phyloP scores from a whole-genome alignment of 92 coral and sea anemone species.

The Actinostola sp. region DNA sequence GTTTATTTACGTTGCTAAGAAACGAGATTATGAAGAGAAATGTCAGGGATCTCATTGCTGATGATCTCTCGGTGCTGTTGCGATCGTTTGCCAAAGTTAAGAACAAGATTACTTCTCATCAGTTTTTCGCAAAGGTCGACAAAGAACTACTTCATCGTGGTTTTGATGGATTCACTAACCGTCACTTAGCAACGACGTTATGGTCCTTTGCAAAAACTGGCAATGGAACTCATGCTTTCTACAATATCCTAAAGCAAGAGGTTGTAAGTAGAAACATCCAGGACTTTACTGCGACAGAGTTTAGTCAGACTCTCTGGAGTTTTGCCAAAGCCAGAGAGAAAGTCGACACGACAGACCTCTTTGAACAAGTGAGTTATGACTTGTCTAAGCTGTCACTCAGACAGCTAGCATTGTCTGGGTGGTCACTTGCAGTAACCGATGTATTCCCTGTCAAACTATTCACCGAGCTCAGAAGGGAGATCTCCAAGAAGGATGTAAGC shows the following conservation, averaged over 20 bases:
- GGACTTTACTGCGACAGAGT: conserved; percentile 19
- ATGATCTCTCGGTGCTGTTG: conserved; percentile 18
- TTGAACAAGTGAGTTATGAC: background rate
- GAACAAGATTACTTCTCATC: conserved; percentile 7
- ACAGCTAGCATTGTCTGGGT: conserved; percentile 27
- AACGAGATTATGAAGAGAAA: conserved; percentile 21
- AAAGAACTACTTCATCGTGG: conserved; percentile 36
- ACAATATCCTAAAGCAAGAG: conserved; percentile 8
- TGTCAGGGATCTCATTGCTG: background rate
- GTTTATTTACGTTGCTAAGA: conserved; percentile 15
- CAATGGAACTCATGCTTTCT: conserved; percentile 19
- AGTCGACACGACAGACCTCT: conserved; percentile 13
- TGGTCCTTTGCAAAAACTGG: conserved; percentile 37
- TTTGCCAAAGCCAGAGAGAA: conserved; percentile 25
- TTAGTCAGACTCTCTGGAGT: conserved; percentile 34
- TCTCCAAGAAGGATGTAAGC: background rate
- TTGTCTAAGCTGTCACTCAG: conserved; percentile 8
- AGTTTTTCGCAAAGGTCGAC: conserved; percentile 24
- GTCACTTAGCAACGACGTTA: conserved; percentile 25
- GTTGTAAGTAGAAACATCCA: conserved; percentile 1
- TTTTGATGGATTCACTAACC: conserved; percentile 8
- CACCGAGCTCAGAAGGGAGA: background rate
- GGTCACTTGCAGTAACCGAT: too few species aligned
- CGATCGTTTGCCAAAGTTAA: conserved; percentile 33
- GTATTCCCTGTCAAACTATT: background rate